phyloP scores from a whole-genome alignment of 1,140 invertebrate genomes.

The Eueides isabella region DNA sequence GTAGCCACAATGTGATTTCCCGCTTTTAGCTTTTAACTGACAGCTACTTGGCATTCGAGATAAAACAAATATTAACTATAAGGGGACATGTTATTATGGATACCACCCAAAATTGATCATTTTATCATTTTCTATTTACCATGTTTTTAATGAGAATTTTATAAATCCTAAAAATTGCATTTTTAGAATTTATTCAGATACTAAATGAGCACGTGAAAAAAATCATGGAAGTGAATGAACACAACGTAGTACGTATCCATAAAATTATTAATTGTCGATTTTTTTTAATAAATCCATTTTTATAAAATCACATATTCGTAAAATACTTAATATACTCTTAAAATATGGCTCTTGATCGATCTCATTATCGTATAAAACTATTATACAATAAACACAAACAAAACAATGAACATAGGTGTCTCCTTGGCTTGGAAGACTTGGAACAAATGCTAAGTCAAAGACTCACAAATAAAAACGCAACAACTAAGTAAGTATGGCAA shows the following conservation, averaged over 20 bases:
- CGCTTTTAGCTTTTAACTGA: neutral
- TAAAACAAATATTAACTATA: neutral
- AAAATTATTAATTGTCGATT: neutral
- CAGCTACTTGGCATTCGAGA: neutral
- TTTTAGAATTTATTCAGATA: neutral
- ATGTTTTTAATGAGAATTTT: neutral
- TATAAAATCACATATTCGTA: conserved; percentile 37
- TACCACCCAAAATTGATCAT: neutral
- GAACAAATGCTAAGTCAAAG: conserved; percentile 39
- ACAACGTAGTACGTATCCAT: neutral
- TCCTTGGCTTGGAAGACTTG: conserved; percentile 55
- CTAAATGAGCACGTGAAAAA: neutral
- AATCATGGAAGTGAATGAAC: neutral
- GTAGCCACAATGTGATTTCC: conserved; percentile 1
- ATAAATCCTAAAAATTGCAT: neutral
- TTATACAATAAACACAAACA: conserved; percentile 68
- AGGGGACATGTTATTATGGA: neutral
- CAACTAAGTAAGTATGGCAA: conserved; percentile 77
- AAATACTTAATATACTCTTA: conserved; percentile 47
- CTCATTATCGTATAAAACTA: conserved; percentile 56
- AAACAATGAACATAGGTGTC: conserved; percentile 68
- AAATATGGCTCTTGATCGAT: conserved; percentile 52
- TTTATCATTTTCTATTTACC: neutral
- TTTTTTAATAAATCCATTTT: conserved; percentile 1
- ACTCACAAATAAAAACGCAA: conserved; percentile 52